Evolutionary conservation across 2,113 vertebrate species (phyloP).

Genomic region (Erpornis zantholeuca): DNA sequence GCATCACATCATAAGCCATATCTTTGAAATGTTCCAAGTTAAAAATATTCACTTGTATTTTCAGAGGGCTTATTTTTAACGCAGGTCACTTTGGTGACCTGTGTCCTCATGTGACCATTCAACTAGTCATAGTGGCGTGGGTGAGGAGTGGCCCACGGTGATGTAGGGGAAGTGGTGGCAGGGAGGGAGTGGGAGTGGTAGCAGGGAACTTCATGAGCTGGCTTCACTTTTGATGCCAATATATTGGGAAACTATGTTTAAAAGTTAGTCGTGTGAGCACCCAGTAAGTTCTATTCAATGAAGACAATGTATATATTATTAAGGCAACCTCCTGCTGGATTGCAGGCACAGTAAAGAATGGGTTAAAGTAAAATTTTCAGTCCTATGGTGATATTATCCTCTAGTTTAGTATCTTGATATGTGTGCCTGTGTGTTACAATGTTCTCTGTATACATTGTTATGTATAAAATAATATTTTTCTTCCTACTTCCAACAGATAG

Average conservation of each 20-base stretch:
- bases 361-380: not conserved
- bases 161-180: not conserved
- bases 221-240: not conserved
- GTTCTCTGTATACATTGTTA: not conserved
- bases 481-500: not conserved
- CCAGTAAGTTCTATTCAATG: not conserved
- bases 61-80: slow-evolving; percentile 38
- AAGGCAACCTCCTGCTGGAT: not conserved
- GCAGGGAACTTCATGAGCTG: not conserved
- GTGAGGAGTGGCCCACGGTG: not conserved
- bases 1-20: slow-evolving; percentile 25
- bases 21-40: slow-evolving; percentile 39
- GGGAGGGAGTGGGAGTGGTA: not conserved
- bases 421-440: not conserved
- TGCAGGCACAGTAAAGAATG: not conserved
- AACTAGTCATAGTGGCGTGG: not conserved
- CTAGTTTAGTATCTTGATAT: not conserved
- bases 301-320: not conserved
- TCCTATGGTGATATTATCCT: not conserved
- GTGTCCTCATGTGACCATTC: slow-evolving; percentile 22
- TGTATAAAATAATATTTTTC: slow-evolving; percentile 23
- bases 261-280: not conserved
- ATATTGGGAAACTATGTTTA: not conserved
- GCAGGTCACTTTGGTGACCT: not conserved
- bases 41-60: slow-evolving; percentile 51